phyloP scores from a whole-genome alignment of 2,888 invertebrate species.

The Leptopilina syphax region DNA sequence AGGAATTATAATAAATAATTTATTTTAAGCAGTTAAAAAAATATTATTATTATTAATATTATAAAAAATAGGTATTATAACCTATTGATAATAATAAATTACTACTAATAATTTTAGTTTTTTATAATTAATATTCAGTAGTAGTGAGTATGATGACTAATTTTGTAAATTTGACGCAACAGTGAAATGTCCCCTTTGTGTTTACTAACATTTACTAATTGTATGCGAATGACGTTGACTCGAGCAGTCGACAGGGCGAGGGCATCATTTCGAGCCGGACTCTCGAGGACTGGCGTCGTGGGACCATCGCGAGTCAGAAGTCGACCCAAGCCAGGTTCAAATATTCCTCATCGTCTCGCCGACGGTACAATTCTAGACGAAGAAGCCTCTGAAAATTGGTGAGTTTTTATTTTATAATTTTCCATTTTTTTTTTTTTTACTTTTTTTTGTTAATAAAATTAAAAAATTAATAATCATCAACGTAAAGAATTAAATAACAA shows the following conservation, averaged over 20 bases:
- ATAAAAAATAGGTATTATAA: no score
- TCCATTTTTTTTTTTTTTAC: not conserved
- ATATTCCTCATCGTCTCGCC: slow-evolving; percentile 81
- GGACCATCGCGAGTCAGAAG: slow-evolving; percentile 72
- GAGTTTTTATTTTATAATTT: slow-evolving; percentile 52
- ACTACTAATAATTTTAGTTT: no score
- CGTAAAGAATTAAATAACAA: no score
- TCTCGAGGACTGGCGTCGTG: slow-evolving; percentile 73
- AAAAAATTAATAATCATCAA: no score
- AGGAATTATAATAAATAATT: no score
- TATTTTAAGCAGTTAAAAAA: no score
- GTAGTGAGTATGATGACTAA: no score
- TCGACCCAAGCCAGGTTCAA: slow-evolving; percentile 77
- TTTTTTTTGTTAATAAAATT: not conserved
- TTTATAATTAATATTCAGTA: no score
- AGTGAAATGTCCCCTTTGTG: not conserved
- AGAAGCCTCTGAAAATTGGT: slow-evolving; percentile 77
- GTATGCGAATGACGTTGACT: slow-evolving; percentile 69
- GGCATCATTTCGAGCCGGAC: slow-evolving; percentile 80
- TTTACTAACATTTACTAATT: slow-evolving; percentile 42
- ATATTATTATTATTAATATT: no score
- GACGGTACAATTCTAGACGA: slow-evolving; percentile 82
- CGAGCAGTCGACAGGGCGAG: slow-evolving; percentile 80
- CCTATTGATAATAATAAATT: no score
- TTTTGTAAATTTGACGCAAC: no score